phyloP scores from a whole-genome alignment of 1,140 invertebrate species.

The Drosophila sturtevanti region DNA sequence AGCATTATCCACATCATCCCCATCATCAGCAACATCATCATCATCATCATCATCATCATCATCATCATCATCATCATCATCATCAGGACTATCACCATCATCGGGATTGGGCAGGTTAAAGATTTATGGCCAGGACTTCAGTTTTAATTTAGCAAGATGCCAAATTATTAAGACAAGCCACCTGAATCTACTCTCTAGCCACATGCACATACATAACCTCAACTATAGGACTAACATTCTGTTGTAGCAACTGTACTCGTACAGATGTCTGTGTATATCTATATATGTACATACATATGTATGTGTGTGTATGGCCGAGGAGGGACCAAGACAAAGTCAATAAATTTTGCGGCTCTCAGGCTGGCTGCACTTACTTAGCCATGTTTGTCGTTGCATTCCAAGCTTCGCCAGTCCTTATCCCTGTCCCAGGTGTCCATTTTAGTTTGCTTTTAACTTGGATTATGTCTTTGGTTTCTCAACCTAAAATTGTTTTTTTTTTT shows the following conservation, averaged over 20 bases:
- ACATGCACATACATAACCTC: constrained; percentile 4
- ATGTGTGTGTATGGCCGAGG: background rate
- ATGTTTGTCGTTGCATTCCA: constrained; percentile 24
- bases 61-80: constrained; percentile 23
- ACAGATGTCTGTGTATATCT: background rate
- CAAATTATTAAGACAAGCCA: constrained; percentile 64
- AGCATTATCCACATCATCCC: background rate
- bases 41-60: constrained; percentile 22
- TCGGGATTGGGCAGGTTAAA: constrained; percentile 7
- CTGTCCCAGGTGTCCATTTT: constrained; percentile 75
- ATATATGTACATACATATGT: too few species aligned
- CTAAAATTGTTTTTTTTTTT: constrained; percentile 25
- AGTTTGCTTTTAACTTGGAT: constrained; percentile 71
- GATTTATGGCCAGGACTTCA: constrained; percentile 67
- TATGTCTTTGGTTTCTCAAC: constrained; percentile 64
- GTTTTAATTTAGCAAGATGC: constrained; percentile 71
- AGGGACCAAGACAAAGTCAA: constrained; percentile 65
- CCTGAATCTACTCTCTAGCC: constrained; percentile 7
- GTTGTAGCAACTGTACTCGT: background rate
- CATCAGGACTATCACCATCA: constrained; percentile 23
- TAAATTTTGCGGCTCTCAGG: constrained; percentile 68
- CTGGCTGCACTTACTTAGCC: constrained; percentile 68
- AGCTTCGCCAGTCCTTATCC: background rate
- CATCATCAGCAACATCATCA: constrained; percentile 15
- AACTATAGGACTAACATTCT: background rate